A percentile compares a stretch with the other conserved stretches of the same genome.
phyloP scores from a whole-genome alignment of 2,113 vertebrate genomes.

The Apeltes quadracus region DNA sequence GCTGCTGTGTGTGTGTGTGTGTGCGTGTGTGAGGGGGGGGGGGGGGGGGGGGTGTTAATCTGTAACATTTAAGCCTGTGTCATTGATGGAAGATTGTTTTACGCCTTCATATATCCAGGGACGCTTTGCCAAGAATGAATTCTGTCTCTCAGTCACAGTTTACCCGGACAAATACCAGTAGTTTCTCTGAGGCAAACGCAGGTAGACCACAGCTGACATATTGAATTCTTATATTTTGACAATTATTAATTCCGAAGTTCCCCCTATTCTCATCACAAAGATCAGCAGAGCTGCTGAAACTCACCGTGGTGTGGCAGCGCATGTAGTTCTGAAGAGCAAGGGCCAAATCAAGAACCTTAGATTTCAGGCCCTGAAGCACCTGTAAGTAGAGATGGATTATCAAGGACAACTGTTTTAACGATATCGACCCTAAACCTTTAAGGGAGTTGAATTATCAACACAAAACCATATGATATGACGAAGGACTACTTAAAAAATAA shows the following conservation, averaged over 20 bases:
- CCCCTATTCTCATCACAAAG: background rate
- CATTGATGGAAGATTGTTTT: constrained; percentile 40
- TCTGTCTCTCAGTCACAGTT: constrained; percentile 10
- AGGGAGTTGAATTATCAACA: background rate
- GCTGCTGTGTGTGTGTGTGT: constrained; percentile 37
- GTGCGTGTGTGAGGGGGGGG: constrained; percentile 2
- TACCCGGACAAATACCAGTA: background rate
- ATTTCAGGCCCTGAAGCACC: constrained; percentile 82
- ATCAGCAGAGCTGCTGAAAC: constrained; percentile 26
- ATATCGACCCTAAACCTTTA: background rate
- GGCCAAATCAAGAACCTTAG: constrained; percentile 73
- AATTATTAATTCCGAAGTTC: background rate
- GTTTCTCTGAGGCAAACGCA: constrained; percentile 11
- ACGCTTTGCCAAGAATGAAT: constrained; percentile 7
- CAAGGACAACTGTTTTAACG: background rate
- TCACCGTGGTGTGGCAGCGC: constrained; percentile 80
- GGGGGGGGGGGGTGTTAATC: constrained; percentile 59
- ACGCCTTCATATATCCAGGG: constrained; percentile 50
- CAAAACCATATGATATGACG: background rate
- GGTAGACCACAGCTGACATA: background rate
- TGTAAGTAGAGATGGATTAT: constrained; percentile 58
- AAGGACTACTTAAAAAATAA: constrained; percentile 2
- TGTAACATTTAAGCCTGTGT: constrained; percentile 56
- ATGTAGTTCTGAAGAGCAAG: constrained; percentile 80
- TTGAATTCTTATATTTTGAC: background rate